Percentiles rank a stretch among this genome's conserved stretches.
phyloP scores from a whole-genome alignment of 2,113 vertebrate genomes.

The Amazona guildingii region DNA sequence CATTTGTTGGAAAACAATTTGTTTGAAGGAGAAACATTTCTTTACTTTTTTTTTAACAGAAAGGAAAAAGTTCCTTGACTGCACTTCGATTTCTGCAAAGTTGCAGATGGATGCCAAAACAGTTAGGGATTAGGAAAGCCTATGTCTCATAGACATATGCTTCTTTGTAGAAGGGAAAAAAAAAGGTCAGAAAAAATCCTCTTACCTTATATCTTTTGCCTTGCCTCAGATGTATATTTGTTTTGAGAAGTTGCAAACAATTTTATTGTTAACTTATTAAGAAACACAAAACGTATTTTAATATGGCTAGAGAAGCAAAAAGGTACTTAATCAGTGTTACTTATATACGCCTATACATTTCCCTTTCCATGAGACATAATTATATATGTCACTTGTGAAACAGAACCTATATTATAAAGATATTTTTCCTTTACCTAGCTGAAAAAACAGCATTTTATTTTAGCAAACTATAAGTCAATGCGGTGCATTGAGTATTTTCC shows the following conservation, averaged over 20 bases:
- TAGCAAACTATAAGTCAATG: conserved; percentile 77
- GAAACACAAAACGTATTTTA: conserved; percentile 69
- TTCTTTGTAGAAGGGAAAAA: conserved; percentile 59
- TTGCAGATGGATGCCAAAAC: conserved; percentile 74
- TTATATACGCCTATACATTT: conserved; percentile 70
- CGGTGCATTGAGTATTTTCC: conserved; percentile 78
- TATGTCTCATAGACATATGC: conserved; percentile 81
- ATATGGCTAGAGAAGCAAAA: conserved; percentile 70
- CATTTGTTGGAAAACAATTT: conserved; percentile 40
- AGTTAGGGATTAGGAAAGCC: conserved; percentile 50
- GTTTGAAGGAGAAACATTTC: conserved; percentile 55
- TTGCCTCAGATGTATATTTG: conserved; percentile 72
- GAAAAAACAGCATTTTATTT: conserved; percentile 80
- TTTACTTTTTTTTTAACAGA: conserved; percentile 38
- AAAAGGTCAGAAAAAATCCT: conserved; percentile 64
- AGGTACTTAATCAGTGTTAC: conserved; percentile 75
- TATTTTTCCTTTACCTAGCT: conserved; percentile 78
- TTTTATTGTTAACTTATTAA: conserved; percentile 79
- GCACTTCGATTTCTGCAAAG: conserved; percentile 72
- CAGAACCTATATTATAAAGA: conserved; percentile 79
- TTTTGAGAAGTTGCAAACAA: conserved; percentile 69
- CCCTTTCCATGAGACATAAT: conserved; percentile 74
- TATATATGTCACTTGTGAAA: conserved; percentile 78
- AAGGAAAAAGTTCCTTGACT: conserved; percentile 52
- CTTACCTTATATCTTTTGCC: conserved; percentile 67